Conservation (phyloP, 2,113 vertebrate genomes). For the Rutilus rutilus region DNA sequence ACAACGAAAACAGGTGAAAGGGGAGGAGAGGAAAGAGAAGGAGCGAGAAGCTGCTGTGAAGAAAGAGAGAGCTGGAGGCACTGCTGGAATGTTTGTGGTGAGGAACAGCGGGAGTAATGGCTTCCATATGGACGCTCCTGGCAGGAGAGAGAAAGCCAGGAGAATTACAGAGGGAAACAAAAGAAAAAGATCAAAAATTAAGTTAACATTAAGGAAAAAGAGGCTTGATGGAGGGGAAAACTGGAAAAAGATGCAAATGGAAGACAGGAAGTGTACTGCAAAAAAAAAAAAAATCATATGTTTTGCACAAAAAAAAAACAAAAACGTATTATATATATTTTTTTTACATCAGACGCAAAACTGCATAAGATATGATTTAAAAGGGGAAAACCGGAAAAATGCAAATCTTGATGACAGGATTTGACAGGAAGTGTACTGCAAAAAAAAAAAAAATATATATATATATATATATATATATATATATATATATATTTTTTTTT, state of each 20-base stretch:
- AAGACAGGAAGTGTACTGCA: not conserved
- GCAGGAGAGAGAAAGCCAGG: slow-evolving; percentile 26
- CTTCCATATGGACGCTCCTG: slow-evolving; percentile 57
- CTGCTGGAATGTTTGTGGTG: slow-evolving; percentile 54
- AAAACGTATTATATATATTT: no score
- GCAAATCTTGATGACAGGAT: no score
- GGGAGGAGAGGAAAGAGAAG: slow-evolving; percentile 54
- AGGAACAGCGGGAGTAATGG: slow-evolving; percentile 54
- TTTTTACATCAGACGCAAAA: no score
- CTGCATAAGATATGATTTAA: not conserved
- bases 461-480: no score
- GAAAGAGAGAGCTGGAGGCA: slow-evolving; percentile 56
- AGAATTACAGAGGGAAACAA: slow-evolving; percentile 32
- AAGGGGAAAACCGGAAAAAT: not conserved
- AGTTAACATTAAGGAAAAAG: slow-evolving; percentile 44
- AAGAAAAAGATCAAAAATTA: slow-evolving; percentile 31
- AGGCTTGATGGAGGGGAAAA: slow-evolving; percentile 38
- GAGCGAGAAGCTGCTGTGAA: slow-evolving; percentile 53
- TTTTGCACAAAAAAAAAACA: no score
- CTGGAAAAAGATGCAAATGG: slow-evolving; percentile 21
- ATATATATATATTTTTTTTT: no score
- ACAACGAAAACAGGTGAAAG: slow-evolving; percentile 48
- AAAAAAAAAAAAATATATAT: no score
- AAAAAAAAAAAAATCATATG: not conserved
- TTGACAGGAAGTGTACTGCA: no score